Percentiles rank a stretch among this genome's conserved stretches.
Conservation (phyloP, 2,888 invertebrate genomes). For the Hecatera dysodea region DNA sequence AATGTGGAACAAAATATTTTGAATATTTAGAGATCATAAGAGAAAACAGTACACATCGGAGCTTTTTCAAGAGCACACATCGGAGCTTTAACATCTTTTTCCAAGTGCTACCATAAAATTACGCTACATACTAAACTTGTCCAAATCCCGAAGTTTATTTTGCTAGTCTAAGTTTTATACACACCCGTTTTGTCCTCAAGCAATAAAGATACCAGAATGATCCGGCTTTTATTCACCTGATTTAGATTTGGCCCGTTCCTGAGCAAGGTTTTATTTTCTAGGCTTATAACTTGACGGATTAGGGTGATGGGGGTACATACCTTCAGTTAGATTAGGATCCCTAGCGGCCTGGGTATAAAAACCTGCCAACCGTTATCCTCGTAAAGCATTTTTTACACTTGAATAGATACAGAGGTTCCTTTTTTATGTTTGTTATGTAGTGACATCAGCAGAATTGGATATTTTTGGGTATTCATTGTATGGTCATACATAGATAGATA, state of each 20-base stretch:
- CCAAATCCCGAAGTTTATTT: conserved; percentile 11
- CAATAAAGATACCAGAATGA: conserved; percentile 26
- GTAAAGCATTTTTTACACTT: conserved; percentile 29
- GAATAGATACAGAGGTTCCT: conserved; percentile 14
- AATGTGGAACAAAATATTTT: background rate
- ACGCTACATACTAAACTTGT: conserved; percentile 17
- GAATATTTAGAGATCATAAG: background rate
- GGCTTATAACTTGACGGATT: conserved; percentile 39
- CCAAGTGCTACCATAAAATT: conserved; percentile 21
- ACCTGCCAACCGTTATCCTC: conserved; percentile 45
- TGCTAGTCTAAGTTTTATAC: conserved; percentile 12
- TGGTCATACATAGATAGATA: background rate
- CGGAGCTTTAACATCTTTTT: background rate
- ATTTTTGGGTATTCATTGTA: background rate
- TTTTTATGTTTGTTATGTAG: conserved; percentile 27
- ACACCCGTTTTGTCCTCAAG: conserved; percentile 9
- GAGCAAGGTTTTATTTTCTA: conserved; percentile 39
- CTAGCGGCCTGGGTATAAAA: conserved; percentile 44
- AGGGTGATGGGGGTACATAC: conserved; percentile 39
- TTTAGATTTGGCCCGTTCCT: conserved; percentile 27
- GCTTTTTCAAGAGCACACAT: background rate
- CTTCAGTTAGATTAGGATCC: conserved; percentile 41
- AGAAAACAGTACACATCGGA: background rate
- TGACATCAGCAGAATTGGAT: background rate
- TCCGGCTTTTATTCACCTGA: conserved; percentile 30